Evolutionary conservation across 1,140 invertebrate genomes (phyloP).

Genomic region (Vanessa tameamea): DNA sequence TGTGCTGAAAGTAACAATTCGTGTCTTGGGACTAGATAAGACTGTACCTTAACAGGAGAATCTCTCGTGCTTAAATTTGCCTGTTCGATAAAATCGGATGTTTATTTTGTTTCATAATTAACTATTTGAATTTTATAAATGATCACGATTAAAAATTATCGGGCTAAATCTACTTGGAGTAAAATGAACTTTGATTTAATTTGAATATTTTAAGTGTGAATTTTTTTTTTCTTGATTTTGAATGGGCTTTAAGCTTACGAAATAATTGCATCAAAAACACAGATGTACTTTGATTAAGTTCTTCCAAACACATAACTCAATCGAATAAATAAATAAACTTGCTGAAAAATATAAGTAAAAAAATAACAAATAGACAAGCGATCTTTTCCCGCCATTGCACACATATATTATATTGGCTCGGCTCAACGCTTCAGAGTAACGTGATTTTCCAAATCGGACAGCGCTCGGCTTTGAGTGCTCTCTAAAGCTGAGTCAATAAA

Average conservation of each 20-base stretch:
- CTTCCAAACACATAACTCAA: too few relatives aligned
- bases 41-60: conserved; percentile 5
- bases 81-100: conserved; percentile 1
- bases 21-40: conserved; percentile 14
- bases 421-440: conserved; percentile 47
- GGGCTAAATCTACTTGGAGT: too few relatives aligned
- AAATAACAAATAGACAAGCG: not conserved
- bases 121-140: not conserved
- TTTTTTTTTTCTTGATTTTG: too few relatives aligned
- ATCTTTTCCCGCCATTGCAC: conserved; percentile 21
- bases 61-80: conserved; percentile 1
- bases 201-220: too few relatives aligned
- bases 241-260: too few relatives aligned
- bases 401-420: conserved; percentile 22
- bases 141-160: too few relatives aligned
- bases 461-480: conserved; percentile 65
- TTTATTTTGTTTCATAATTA: not conserved
- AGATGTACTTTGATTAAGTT: too few relatives aligned
- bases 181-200: too few relatives aligned
- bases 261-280: too few relatives aligned
- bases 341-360: not conserved
- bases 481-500: conserved; percentile 58
- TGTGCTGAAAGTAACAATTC: conserved; percentile 13
- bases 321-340: too few relatives aligned
- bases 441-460: conserved; percentile 71